Evolutionary conservation across 2,113 vertebrate species (phyloP).

Genomic region (Serilophus lunatus): DNA sequence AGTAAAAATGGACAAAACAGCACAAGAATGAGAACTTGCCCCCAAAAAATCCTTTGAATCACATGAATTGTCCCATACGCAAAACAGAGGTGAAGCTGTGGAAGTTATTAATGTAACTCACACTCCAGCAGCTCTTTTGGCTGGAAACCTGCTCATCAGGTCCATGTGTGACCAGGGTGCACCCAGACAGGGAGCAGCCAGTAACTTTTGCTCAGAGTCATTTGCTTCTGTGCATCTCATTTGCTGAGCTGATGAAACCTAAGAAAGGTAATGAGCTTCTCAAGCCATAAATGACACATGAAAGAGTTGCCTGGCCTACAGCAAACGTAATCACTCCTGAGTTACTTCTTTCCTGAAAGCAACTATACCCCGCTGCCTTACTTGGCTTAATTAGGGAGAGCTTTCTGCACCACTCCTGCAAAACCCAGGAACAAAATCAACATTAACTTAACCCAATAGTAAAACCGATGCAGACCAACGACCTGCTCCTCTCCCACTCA

Average conservation of each 20-base stretch:
- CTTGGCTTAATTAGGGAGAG: not conserved
- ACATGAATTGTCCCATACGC: fast-evolving
- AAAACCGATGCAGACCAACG: not conserved
- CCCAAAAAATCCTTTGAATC: not conserved
- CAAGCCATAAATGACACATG: not conserved
- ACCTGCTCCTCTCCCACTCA: not conserved
- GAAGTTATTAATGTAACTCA: not conserved
- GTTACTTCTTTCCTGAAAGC: not conserved
- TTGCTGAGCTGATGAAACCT: not conserved
- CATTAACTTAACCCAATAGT: not conserved
- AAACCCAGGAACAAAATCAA: not conserved
- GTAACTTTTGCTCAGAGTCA: not conserved
- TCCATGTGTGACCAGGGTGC: not conserved
- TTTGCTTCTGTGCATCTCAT: not conserved
- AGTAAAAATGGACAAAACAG: not conserved
- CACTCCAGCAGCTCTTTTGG: not conserved
- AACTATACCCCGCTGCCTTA: not conserved
- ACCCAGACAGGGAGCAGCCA: not conserved
- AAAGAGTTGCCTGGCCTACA: not conserved
- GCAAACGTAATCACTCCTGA: not conserved
- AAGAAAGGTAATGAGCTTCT: not conserved
- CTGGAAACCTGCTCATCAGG: not conserved
- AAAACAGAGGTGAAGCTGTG: fast-evolving
- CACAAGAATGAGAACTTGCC: not conserved
- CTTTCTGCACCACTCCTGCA: not conserved